These are phyloP conservation scores for Lasiurus borealis DNA, from an alignment of 2,113 vertebrate genomes.

Conservation along the genomic window DNA sequence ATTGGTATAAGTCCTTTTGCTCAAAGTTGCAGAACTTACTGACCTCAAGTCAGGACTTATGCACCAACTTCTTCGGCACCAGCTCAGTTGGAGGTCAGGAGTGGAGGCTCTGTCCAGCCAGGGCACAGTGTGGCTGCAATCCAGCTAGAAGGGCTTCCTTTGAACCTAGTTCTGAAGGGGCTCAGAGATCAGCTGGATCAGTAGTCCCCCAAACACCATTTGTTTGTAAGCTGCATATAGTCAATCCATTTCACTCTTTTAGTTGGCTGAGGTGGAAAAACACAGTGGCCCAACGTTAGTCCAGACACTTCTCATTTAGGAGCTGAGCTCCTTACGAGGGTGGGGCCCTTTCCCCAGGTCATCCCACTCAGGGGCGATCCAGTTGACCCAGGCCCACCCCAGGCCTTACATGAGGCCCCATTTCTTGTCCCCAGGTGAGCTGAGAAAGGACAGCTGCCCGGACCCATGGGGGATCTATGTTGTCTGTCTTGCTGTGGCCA, in stretches of 20 bases:
- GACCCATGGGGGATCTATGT: accelerated
- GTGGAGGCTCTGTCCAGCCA: not conserved
- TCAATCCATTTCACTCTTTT: not conserved
- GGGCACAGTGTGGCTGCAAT: not conserved
- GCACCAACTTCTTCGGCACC: not conserved
- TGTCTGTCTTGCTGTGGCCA: not conserved
- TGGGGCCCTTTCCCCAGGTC: not conserved
- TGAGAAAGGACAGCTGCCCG: not conserved
- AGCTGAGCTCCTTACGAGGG: not conserved
- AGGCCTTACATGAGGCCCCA: not conserved
- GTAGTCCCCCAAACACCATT: not conserved
- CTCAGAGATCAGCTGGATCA: not conserved
- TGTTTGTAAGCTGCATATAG: not conserved
- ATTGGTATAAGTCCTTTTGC: not conserved
- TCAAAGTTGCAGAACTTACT: not conserved
- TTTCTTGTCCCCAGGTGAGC: not conserved
- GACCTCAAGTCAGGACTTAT: not conserved
- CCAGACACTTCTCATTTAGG: not conserved
- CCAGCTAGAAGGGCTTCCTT: not conserved
- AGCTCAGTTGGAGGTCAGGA: not conserved
- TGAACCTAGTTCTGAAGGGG: not conserved
- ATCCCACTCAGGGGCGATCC: not conserved
- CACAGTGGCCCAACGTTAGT: not conserved
- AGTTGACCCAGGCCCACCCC: not conserved
- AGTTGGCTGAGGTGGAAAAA: not conserved